Percentiles rank a stretch among this genome's conserved stretches.
phyloP scores from a whole-genome alignment of 2,888 invertebrate genomes.

The Dilophus febrilis region DNA sequence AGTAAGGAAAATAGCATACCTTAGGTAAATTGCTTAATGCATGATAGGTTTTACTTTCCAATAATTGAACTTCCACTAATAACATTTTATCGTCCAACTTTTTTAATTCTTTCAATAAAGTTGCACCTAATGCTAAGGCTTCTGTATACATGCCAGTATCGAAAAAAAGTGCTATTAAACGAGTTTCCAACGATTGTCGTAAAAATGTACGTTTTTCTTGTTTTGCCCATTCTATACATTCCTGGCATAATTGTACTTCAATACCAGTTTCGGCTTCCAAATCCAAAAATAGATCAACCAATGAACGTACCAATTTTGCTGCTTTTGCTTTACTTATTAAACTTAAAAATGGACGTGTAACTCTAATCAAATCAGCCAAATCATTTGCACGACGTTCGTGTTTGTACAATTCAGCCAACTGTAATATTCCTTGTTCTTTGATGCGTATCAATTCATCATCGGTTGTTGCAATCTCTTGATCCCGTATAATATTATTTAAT shows the following conservation, averaged over 20 bases:
- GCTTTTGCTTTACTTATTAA: slow-evolving; percentile 98
- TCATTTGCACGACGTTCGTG: slow-evolving; percentile 88
- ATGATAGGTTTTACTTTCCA: slow-evolving; percentile 98
- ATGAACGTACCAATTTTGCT: slow-evolving; percentile 87
- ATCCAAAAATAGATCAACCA: slow-evolving; percentile 95
- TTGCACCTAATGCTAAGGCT: slow-evolving; percentile 67
- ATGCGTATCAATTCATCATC: slow-evolving; percentile 82
- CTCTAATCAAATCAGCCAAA: slow-evolving; percentile 81
- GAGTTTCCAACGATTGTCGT: slow-evolving; percentile 86
- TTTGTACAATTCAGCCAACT: slow-evolving; percentile 81
- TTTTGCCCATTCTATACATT: slow-evolving; percentile 99
- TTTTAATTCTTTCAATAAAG: slow-evolving; percentile 85
- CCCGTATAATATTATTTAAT: slow-evolving; percentile 60
- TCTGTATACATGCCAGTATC: slow-evolving; percentile 82
- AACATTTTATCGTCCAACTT: slow-evolving; percentile 98
- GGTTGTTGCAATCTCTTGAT: slow-evolving; percentile 57
- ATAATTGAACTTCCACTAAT: slow-evolving; percentile 90
- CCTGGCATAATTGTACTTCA: slow-evolving; percentile 82
- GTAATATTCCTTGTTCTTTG: slow-evolving; percentile 87
- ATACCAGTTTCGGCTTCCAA: slow-evolving; percentile 93
- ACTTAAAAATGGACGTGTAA: slow-evolving; percentile 86
- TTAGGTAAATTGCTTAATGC: slow-evolving; percentile 93
- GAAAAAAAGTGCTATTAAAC: slow-evolving; percentile 87
- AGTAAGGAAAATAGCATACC: slow-evolving; percentile 9
- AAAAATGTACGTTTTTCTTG: slow-evolving; percentile 94